A percentile compares a stretch with the other conserved stretches of the same genome.
Evolutionary conservation across 2,797 vertebrate species (phyloP).

Genomic region (Fistularia tabacaria): DNA sequence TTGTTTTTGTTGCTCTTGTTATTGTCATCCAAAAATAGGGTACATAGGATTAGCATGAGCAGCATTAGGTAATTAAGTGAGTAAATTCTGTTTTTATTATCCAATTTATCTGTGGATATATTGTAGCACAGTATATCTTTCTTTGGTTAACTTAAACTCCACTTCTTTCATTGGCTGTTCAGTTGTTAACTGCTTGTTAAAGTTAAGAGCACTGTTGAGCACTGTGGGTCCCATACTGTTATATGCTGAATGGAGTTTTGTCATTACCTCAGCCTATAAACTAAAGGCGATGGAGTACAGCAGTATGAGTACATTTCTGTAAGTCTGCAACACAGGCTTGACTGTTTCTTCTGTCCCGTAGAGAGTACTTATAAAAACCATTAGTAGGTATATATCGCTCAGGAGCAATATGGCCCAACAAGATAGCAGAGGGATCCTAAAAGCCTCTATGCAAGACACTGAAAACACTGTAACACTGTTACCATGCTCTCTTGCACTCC

Average conservation of each 20-base stretch:
- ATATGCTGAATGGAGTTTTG: constrained; percentile 22
- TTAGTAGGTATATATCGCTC: constrained; percentile 32
- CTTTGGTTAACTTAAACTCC: too few relatives aligned
- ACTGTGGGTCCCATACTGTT: constrained; percentile 35
- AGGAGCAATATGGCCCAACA: constrained; percentile 9
- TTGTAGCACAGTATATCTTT: too few relatives aligned
- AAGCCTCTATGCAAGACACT: constrained; percentile 15
- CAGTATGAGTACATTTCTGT: constrained; percentile 15
- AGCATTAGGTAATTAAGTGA: too few relatives aligned
- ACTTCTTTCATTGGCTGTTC: constrained; percentile 1
- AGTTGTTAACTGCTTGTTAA: constrained; percentile 29
- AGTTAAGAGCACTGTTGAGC: constrained; percentile 20
- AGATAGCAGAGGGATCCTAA: constrained; percentile 21
- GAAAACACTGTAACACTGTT: constrained; percentile 5
- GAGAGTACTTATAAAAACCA: constrained; percentile 35
- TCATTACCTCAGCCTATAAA: constrained; percentile 57
- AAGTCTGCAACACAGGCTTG: constrained; percentile 15
- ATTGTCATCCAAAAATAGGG: too few relatives aligned
- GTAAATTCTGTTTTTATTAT: too few relatives aligned
- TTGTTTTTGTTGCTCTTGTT: too few relatives aligned
- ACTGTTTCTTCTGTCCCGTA: constrained; percentile 28
- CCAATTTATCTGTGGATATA: too few relatives aligned
- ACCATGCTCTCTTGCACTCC: neutral
- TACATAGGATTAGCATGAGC: too few relatives aligned
- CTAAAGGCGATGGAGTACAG: constrained; percentile 29